Conservation (phyloP, 2,888 invertebrate species). For the Rhamphomyia laevipes region DNA sequence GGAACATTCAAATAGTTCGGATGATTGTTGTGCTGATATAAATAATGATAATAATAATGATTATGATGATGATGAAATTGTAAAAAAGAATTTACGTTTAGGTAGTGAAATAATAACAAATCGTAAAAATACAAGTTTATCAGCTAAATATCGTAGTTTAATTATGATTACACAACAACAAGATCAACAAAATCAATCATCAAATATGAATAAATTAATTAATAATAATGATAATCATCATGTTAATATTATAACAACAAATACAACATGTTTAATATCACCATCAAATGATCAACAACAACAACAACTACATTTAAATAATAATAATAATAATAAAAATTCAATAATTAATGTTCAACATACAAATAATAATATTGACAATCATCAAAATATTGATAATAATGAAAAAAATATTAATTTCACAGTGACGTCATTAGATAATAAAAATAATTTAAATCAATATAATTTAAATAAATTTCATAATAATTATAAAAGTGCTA, state of each 20-base stretch:
- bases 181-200: not conserved
- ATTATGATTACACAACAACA: constrained; percentile 78
- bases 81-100: not conserved
- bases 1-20: constrained; percentile 11
- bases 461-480: not conserved
- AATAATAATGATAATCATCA: not conserved
- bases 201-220: not conserved
- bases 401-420: too few relatives aligned
- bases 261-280: constrained; percentile 8
- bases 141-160: constrained; percentile 72
- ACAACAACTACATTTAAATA: too few relatives aligned
- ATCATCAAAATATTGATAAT: constrained; percentile 2
- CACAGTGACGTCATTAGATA: not conserved
- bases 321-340: not conserved
- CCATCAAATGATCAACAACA: constrained; percentile 2
- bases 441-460: not conserved
- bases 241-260: not conserved
- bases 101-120: not conserved
- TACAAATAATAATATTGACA: not conserved
- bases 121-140: constrained; percentile 27
- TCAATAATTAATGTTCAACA: not conserved
- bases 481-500: too few relatives aligned
- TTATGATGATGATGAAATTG: constrained; percentile 2
- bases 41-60: not conserved
- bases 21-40: not conserved